A percentile compares a stretch with the other conserved stretches of the same genome.
Evolutionary conservation across 2,797 vertebrate genomes (phyloP).

Genomic region (Rousettus madagascariensis): DNA sequence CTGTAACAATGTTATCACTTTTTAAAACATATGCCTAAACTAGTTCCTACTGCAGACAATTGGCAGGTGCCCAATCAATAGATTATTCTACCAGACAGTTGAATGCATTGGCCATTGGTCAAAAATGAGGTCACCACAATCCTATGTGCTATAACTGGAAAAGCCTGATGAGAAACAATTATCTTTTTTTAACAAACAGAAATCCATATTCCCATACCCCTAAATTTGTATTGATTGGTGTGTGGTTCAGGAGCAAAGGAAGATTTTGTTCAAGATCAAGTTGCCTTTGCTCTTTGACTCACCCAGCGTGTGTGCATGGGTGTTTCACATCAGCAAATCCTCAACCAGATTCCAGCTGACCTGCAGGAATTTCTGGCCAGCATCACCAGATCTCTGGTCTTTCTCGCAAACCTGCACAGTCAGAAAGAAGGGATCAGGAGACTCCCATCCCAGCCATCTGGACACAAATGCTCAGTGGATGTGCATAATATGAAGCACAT

Average conservation of each 20-base stretch:
- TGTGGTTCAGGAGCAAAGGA: conserved; percentile 68
- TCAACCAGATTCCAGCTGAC: conserved; percentile 89
- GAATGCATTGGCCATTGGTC: conserved; percentile 88
- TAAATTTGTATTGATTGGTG: conserved; percentile 46
- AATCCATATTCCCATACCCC: background rate
- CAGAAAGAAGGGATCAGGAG: conserved; percentile 22
- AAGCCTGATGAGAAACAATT: conserved; percentile 87
- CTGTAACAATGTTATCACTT: conserved; percentile 87
- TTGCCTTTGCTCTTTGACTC: conserved; percentile 56
- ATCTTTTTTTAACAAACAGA: conserved; percentile 77
- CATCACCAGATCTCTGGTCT: conserved; percentile 81
- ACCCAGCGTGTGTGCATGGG: conserved; percentile 46
- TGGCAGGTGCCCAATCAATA: conserved; percentile 91
- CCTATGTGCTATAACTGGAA: conserved; percentile 90
- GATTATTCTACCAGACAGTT: conserved; percentile 85
- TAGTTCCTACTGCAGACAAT: conserved; percentile 85
- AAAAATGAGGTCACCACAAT: conserved; percentile 91
- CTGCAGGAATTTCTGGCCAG: conserved; percentile 87
- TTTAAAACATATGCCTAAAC: conserved; percentile 85
- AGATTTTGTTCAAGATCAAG: conserved; percentile 41
- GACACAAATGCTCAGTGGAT: background rate
- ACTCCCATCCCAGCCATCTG: conserved; percentile 1
- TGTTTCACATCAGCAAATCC: conserved; percentile 86
- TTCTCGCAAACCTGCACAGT: conserved; percentile 48
- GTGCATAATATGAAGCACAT: conserved; percentile 7